Evolutionary conservation across 1,140 invertebrate genomes (phyloP), one percentile per base, ranked within the genome.

Genomic region (Calliopsis andreniformis): DNA sequence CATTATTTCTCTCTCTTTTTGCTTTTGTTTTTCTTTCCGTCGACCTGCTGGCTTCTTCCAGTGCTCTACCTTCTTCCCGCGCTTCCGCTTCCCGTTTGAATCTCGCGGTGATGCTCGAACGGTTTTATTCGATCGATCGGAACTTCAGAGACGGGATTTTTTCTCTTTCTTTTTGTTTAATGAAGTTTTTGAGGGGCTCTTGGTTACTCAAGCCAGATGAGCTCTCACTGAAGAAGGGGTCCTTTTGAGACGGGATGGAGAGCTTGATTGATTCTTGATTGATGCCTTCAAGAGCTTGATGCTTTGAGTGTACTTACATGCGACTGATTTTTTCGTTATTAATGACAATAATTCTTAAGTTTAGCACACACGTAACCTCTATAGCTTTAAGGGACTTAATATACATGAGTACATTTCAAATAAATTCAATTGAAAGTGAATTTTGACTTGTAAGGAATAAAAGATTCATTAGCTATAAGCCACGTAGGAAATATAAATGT

Each of bases 81-180:
- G 2, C 6, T n/a, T 16, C 55, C 18, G 16, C 3, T 8, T 2
- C 14, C 28, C 25, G 39, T 45, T 56, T 8, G 49, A 66, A 66
- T 73, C 62, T 73, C 49, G 70, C 35, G 28, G 35, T 18, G 4
- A 51, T 3, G 45, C 42, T 70, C 42, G 16, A 35, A 12, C 8
- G 42, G 30, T 8, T 28, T 16, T 6, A 20, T n/a, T 51, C 25
- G 43, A 66, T 73, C 49, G 63, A 72, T 72, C 59, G 59, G 30
- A 69, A 53, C 55, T 42, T 5, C 32, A 23, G 14, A 32, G 45
- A 63, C 42, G 45, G 25, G 62, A 49, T 23, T 39, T 71, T 51
- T 71, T 67, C 42, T n/a, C 16, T 58, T 75, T 16, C 39, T 56
- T 59, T 39, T 18, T 58, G 32, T 58, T 58, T 18, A 64, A 73